phyloP scores from a whole-genome alignment of 2,888 invertebrate species.

The Toxonevra muliebris region DNA sequence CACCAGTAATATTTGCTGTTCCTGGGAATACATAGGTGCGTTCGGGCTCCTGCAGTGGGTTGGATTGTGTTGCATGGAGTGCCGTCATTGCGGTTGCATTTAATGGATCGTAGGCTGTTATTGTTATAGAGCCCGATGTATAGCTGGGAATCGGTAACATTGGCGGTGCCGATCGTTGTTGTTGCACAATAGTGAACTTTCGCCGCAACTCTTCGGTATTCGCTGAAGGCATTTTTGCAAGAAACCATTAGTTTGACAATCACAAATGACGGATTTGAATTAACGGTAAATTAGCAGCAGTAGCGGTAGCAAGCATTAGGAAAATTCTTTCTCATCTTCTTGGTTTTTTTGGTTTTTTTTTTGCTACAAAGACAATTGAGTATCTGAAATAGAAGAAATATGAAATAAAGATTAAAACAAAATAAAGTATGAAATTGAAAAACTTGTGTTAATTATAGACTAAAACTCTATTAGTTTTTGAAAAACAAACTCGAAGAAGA shows the following conservation, averaged over 20 bases:
- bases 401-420: too few species aligned
- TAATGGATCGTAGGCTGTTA: conserved; percentile 41
- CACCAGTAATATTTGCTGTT: conserved; percentile 46
- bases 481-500: too few species aligned
- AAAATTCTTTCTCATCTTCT: too few species aligned
- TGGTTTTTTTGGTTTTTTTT: not conserved
- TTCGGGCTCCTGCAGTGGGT: conserved; percentile 55
- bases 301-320: too few species aligned
- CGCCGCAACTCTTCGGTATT: conserved; percentile 64
- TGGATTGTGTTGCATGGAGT: conserved; percentile 29
- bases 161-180: conserved; percentile 59
- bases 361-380: not conserved
- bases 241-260: conserved; percentile 57
- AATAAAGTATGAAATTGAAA: too few species aligned
- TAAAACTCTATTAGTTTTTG: too few species aligned
- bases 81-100: conserved; percentile 31
- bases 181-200: conserved; percentile 62
- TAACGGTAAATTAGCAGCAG: too few species aligned
- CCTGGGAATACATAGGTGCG: conserved; percentile 63
- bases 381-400: too few species aligned
- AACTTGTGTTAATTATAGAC: too few species aligned
- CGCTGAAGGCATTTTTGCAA: conserved; percentile 61
- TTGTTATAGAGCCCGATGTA: conserved; percentile 29
- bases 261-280: conserved; percentile 2
- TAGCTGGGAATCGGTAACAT: conserved; percentile 44